phyloP scores from a whole-genome alignment of 1,140 invertebrate species.

The Berghia stephanieae region DNA sequence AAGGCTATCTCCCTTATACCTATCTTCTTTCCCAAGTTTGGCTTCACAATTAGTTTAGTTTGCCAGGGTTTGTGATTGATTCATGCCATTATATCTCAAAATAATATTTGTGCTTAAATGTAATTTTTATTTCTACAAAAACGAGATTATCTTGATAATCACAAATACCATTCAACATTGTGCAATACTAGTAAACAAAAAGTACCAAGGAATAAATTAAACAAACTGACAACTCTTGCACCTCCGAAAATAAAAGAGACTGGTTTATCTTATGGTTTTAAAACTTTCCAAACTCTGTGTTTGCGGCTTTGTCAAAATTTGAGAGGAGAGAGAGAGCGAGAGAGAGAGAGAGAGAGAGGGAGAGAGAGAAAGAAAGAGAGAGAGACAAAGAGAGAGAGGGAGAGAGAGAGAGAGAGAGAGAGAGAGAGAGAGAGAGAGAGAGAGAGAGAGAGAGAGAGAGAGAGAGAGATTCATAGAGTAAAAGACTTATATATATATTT shows the following conservation, averaged over 20 bases:
- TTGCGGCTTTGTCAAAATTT: not conserved
- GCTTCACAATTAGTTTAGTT: not conserved
- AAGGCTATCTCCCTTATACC: not conserved
- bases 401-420: constrained; percentile 68
- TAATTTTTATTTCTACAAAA: no score
- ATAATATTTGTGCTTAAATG: no score
- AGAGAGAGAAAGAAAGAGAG: not conserved
- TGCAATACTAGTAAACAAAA: not conserved
- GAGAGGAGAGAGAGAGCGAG: no score
- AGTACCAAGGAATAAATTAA: no score
- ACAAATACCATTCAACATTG: not conserved
- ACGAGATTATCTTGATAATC: not conserved
- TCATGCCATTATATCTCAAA: no score
- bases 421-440: constrained; percentile 40
- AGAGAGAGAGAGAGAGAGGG: not conserved
- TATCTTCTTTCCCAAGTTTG: not conserved
- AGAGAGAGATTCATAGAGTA: constrained; percentile 70
- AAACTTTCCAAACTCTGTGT: not conserved
- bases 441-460: constrained; percentile 72
- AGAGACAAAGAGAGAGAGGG: constrained; percentile 47
- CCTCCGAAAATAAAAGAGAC: not conserved
- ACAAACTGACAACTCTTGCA: not conserved
- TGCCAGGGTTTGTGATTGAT: no score
- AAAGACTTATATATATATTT: constrained; percentile 31
- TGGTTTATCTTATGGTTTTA: not conserved